Base-by-base conservation (phyloP, 2,113 vertebrate genomes). In the Opisthocomus hoazin region DNA sequence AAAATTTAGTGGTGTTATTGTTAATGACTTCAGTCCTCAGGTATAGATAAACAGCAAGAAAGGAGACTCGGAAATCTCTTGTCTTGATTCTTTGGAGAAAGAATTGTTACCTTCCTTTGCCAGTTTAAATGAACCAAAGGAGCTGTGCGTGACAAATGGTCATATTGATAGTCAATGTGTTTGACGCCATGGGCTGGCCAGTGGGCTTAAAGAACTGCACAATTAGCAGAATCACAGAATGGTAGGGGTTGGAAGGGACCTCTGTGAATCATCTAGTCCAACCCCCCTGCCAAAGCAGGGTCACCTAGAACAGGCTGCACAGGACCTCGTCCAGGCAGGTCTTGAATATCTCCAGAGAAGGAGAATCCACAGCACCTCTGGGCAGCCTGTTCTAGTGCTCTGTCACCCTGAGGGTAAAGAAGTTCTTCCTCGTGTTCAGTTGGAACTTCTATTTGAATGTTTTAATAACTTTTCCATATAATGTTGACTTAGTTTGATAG, bases 81-180 rank as follows among this genome's bases (percentile, higher is more conserved):
- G 41, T n/a, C 29, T 79, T 53, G 18, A 29, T 57, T 10, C 18
- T 12, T 76, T 73, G 41, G 53, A 39, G 53, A 82, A 81, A 51
- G 21, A 68, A 16, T 36, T 76, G 19, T 65, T 76, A 46, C 51
- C 57, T 65, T 61, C 51, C 36, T 84, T 76, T 76, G 51, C 46
- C 32, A 27, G 26, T 8, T 18, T 70, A n/a, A 70, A 50, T 53
- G 29, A 60, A n/a, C 32, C 26, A 43, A n/a, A 87, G 60, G 23
- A 93, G 10, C 45, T 30, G 12, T 45, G 41, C 0, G 4, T 66
- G 46, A 37, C 46, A 88, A 45, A 46, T 58, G 34, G 19, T 51
- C 3, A 0, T 11, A 32, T 5, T 60, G 36, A 48, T 64, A 48
- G n/a, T 68, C 68, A 37, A 0, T 34, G 2, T 51, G 11, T 29